phyloP scores from a whole-genome alignment of 2,113 vertebrate species.

The Lonchura striata region DNA sequence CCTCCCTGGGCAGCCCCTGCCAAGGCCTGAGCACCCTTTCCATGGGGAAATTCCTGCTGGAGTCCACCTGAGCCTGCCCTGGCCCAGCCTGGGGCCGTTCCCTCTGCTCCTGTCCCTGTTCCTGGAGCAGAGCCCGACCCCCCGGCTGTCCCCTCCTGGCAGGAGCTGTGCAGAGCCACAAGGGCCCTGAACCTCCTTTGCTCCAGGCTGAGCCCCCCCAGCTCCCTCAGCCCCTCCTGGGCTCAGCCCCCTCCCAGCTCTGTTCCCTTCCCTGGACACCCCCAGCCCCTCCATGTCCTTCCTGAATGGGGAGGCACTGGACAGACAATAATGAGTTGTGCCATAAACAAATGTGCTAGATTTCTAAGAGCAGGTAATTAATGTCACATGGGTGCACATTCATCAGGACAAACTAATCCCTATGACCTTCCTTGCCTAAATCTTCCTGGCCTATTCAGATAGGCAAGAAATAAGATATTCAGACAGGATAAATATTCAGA shows the following conservation, averaged over 20 bases:
- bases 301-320: not conserved
- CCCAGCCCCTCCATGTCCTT: not conserved
- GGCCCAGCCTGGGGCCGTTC: not conserved
- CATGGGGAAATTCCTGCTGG: not conserved
- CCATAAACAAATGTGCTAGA: not conserved
- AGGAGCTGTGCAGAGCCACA: not conserved
- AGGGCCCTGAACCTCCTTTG: not conserved
- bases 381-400: not conserved
- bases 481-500: not conserved
- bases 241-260: not conserved
- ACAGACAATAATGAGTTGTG: not conserved
- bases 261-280: fast-evolving
- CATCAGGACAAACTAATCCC: not conserved
- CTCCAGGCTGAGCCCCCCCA: not conserved
- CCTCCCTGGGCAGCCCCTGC: not conserved
- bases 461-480: not conserved
- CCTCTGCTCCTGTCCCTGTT: not conserved
- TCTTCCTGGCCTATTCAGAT: not conserved
- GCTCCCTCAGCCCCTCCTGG: not conserved
- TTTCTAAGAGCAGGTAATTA: not conserved
- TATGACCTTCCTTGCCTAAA: not conserved
- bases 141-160: not conserved
- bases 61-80: not conserved
- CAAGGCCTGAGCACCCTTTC: not conserved
- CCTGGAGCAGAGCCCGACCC: not conserved